Conservation (phyloP, 2,113 vertebrate species). For the Zeus faber region DNA sequence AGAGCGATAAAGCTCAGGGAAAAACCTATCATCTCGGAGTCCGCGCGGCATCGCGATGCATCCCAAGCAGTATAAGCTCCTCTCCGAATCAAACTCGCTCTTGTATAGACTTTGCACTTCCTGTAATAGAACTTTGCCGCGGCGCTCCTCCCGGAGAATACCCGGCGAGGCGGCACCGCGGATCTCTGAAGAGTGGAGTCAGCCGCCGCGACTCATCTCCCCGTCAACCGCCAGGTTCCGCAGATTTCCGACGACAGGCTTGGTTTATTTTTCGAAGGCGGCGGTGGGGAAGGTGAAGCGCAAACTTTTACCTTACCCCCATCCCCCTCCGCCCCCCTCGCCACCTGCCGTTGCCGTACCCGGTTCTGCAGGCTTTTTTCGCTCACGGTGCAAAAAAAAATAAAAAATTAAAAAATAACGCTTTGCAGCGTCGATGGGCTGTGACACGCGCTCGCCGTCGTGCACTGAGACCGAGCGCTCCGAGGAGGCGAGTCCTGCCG, state of each 20-base stretch:
- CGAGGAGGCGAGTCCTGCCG: no score
- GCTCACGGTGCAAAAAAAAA: no score
- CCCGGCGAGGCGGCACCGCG: constrained; percentile 2
- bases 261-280: constrained; percentile 15
- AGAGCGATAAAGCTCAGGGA: constrained; percentile 17
- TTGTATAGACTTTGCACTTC: constrained; percentile 11
- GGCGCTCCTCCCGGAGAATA: constrained; percentile 15
- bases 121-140: constrained; percentile 18
- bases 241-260: constrained; percentile 20
- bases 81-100: constrained; percentile 32
- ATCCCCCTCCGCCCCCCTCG: no score
- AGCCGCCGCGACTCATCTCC: constrained; percentile 18
- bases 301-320: no score
- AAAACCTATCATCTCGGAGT: constrained; percentile 47
- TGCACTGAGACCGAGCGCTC: no score
- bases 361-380: no score
- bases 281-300: background rate
- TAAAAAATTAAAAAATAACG: no score
- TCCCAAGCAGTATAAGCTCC: constrained; percentile 31
- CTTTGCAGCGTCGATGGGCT: no score
- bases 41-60: constrained; percentile 36
- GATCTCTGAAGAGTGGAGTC: constrained; percentile 11
- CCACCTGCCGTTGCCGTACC: constrained; percentile 1
- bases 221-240: constrained; percentile 25
- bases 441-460: no score